A percentile compares a stretch with the other conserved stretches of the same genome.
phyloP scores from a whole-genome alignment of 2,113 vertebrate genomes.

The Ciconia maguari region DNA sequence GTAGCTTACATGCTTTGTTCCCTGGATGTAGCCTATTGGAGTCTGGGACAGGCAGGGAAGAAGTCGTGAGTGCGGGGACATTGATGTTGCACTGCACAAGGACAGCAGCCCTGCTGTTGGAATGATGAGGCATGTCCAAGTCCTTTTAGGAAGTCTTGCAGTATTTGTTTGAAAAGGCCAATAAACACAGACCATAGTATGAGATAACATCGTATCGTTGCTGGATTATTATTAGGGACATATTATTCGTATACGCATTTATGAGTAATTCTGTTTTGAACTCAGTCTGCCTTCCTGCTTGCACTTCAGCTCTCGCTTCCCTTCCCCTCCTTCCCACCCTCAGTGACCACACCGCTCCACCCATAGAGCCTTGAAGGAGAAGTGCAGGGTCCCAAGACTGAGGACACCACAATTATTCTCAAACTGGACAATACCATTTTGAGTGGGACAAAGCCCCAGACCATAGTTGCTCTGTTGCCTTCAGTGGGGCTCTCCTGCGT shows the following conservation, averaged over 20 bases:
- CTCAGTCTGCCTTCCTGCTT: not conserved
- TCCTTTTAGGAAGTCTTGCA: not conserved
- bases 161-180: not conserved
- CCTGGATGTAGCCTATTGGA: not conserved
- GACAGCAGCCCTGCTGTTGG: not conserved
- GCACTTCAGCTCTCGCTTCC: not conserved
- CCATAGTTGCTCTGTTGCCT: not conserved
- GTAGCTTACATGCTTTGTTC: not conserved
- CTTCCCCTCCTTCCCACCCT: not conserved
- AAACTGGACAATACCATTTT: not conserved
- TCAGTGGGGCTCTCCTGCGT: not conserved
- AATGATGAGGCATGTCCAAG: not conserved
- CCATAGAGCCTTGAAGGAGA: not conserved
- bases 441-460: not conserved
- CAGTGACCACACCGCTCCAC: not conserved
- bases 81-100: not conserved
- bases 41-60: not conserved
- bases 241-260: not conserved
- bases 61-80: not conserved
- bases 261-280: not conserved
- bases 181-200: not conserved
- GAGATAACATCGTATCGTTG: rapidly evolving
- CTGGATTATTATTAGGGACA: not conserved
- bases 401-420: not conserved
- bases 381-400: not conserved